Evolutionary conservation across 2,888 invertebrate species (phyloP).

Genomic region (Eucera pruinosa): DNA sequence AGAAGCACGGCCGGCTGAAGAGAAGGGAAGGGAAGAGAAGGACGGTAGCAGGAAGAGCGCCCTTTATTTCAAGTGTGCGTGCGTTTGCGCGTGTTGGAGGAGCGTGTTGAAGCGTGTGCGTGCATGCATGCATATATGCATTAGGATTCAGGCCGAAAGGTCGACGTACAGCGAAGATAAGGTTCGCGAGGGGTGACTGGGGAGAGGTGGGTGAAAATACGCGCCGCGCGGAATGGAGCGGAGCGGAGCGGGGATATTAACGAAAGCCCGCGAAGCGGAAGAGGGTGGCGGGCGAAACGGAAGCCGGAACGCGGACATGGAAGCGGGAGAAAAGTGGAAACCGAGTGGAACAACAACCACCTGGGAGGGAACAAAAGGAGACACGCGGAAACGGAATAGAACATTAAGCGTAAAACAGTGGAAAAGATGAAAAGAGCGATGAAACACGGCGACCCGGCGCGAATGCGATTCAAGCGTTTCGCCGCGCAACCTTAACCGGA

Average conservation of each 20-base stretch:
- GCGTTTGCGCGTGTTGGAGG: not conserved
- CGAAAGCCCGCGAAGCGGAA: conserved; percentile 34
- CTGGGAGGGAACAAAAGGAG: conserved; percentile 25
- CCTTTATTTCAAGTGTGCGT: conserved; percentile 26
- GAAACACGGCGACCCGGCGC: conserved; percentile 1
- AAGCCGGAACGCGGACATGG: not conserved
- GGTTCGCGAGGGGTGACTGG: conserved; percentile 10
- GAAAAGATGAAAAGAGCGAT: conserved; percentile 23
- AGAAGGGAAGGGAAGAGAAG: not conserved
- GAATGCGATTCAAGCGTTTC: no score
- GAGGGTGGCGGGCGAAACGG: not conserved
- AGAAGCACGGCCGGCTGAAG: no score
- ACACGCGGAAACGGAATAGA: conserved; percentile 23
- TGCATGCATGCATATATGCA: conserved; percentile 51
- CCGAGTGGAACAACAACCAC: conserved; percentile 23
- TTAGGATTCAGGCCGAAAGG: conserved; percentile 50
- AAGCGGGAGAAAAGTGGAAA: conserved; percentile 15
- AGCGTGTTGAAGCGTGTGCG: no score
- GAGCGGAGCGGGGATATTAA: conserved; percentile 46
- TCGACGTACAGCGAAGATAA: conserved; percentile 51
- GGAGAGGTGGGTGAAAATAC: not conserved
- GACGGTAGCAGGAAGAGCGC: not conserved
- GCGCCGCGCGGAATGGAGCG: no score
- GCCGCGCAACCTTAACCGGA: no score
- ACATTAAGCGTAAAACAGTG: conserved; percentile 13